A percentile compares a stretch with the other conserved stretches of the same genome.
phyloP scores from a whole-genome alignment of 2,113 vertebrate genomes.

The Setophaga kirtlandii region DNA sequence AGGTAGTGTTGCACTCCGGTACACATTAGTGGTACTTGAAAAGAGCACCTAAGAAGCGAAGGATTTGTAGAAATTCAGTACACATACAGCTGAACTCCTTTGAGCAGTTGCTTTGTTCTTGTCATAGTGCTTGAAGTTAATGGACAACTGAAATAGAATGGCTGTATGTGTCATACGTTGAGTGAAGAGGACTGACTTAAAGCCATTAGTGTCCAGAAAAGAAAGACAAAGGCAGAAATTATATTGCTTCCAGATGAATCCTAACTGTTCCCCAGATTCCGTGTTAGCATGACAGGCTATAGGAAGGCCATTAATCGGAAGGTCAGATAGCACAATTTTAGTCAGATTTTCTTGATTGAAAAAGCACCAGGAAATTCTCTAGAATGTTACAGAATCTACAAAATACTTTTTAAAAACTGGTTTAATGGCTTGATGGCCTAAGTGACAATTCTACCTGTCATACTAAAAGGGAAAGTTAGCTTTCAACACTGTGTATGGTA shows the following conservation, averaged over 20 bases:
- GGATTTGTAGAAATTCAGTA: slow-evolving; percentile 76
- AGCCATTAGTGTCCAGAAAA: slow-evolving; percentile 88
- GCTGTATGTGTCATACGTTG: slow-evolving; percentile 84
- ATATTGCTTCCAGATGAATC: slow-evolving; percentile 82
- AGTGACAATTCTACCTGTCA: slow-evolving; percentile 76
- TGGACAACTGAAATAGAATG: slow-evolving; percentile 83
- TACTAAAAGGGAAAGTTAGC: slow-evolving; percentile 59
- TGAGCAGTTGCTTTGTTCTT: slow-evolving; percentile 78
- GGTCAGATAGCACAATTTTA: slow-evolving; percentile 82
- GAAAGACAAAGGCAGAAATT: slow-evolving; percentile 88
- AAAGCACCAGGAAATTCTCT: slow-evolving; percentile 79
- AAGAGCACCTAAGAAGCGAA: slow-evolving; percentile 69
- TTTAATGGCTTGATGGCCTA: slow-evolving; percentile 68
- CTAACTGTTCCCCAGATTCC: slow-evolving; percentile 77
- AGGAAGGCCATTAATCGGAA: slow-evolving; percentile 82
- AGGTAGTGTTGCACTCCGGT: slow-evolving; percentile 63
- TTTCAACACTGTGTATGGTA: slow-evolving; percentile 25
- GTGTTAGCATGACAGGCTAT: slow-evolving; percentile 84
- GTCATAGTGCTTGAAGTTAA: slow-evolving; percentile 85
- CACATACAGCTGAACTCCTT: slow-evolving; percentile 72
- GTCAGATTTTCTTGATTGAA: slow-evolving; percentile 77
- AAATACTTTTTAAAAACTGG: slow-evolving; percentile 70
- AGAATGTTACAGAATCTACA: slow-evolving; percentile 73
- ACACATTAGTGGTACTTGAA: slow-evolving; percentile 71
- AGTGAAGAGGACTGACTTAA: slow-evolving; percentile 88